Base-by-base conservation (phyloP, 2,888 invertebrate genomes). In the Polydesmus complanatus region DNA sequence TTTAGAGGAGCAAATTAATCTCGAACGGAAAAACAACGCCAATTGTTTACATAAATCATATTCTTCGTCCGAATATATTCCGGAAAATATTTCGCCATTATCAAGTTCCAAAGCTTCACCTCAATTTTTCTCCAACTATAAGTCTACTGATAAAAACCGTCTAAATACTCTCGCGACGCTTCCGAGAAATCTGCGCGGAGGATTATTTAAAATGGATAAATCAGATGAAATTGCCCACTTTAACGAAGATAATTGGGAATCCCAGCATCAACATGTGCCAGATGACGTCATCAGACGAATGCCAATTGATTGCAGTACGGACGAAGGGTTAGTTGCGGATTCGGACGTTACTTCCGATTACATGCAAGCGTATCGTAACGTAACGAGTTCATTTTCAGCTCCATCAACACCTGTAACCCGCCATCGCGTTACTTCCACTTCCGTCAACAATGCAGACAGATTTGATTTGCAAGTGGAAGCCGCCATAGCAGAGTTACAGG, bases 281-380 rank as follows among this genome's bases (percentile, higher is more conserved):
- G 37, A 37, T 37, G 37, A 37, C 5, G 14, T 5, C 14, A 14
- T 14, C 37, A 5, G 37, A 37, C 37, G 14, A 37, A 8, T 37
- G 5, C 37, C 37, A 5, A 14, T 37, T 14, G 37, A 37, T 37
- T 37, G 37, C 37, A 37, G 14, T 37, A 1, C 53, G 26, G 62
- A 62, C 27, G 62, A 62, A 55, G 63, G 63, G 1, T 51, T 63
- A 3, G 62, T 56, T 2, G 61, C 57, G 8, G 61, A 61, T 27
- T 49, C 57, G 18, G 61, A 48, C 2, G 27, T 51, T 0, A 3
- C 58, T 2, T 14, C 63, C 19, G 49, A 26, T 25, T 61, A 51
- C 26, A 37, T 52, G 49, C 61, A 57, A 19, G 49, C 63, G 8
- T 61, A 62, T 50, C 54, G 55, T 14, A 58, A 22, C 14, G 49